Conservation (phyloP, 2,888 invertebrate species). For the Melanargia galathea region DNA sequence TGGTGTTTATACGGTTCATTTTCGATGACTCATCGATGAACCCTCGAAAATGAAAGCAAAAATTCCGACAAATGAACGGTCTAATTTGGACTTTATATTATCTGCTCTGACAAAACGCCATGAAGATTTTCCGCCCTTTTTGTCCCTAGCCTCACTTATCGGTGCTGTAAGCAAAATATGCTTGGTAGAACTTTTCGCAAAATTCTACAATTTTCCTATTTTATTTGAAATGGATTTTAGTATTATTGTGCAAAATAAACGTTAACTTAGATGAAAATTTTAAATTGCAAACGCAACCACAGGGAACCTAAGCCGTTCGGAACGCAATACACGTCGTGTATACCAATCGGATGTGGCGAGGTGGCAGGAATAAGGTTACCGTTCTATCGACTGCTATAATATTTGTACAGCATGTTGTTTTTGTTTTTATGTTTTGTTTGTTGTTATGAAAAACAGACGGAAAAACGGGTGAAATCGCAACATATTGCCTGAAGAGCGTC, state of each 20-base stretch:
- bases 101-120: too few relatives aligned
- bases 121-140: too few relatives aligned
- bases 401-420: too few relatives aligned
- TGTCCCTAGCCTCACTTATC: background rate
- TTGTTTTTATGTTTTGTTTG: background rate
- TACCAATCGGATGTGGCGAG: conserved; percentile 22
- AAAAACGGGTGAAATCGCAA: too few relatives aligned
- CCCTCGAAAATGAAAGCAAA: too few relatives aligned
- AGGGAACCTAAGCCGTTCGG: conserved; percentile 17
- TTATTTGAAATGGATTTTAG: background rate
- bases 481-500: too few relatives aligned
- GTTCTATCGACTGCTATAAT: background rate
- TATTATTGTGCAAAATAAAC: conserved; percentile 8
- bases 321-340: conserved; percentile 21
- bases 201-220: background rate
- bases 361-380: conserved; percentile 1
- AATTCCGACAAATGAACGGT: too few relatives aligned
- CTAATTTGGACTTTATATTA: too few relatives aligned
- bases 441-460: too few relatives aligned
- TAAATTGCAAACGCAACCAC: conserved; percentile 10
- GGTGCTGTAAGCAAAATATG: too few relatives aligned
- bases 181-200: background rate
- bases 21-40: too few relatives aligned
- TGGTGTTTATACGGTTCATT: too few relatives aligned
- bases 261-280: conserved; percentile 4